Percentiles rank a stretch among this genome's conserved stretches.
Conservation (phyloP, 2,113 vertebrate genomes). For the Neodontobutis hainanensis region DNA sequence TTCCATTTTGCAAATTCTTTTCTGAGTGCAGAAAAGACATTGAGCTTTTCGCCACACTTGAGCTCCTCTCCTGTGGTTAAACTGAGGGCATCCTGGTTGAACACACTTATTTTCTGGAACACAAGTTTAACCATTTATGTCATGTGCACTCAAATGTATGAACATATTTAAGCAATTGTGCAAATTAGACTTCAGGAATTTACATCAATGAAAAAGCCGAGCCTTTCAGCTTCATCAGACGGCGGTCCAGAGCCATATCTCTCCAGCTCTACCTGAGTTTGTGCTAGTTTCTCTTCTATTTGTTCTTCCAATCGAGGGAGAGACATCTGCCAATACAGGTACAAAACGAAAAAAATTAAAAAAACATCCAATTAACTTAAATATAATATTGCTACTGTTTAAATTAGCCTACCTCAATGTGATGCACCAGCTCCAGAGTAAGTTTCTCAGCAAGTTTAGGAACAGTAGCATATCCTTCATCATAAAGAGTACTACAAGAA, state of each 20-base stretch:
- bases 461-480: slow-evolving; percentile 71
- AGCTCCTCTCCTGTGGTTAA: slow-evolving; percentile 80
- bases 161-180: background rate
- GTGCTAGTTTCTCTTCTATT: slow-evolving; percentile 71
- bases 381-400: background rate
- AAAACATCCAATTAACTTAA: too few species aligned
- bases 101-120: slow-evolving; percentile 81
- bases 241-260: slow-evolving; percentile 74
- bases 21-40: slow-evolving; percentile 80
- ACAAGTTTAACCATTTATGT: background rate
- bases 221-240: slow-evolving; percentile 54
- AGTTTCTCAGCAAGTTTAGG: slow-evolving; percentile 79
- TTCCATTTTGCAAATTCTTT: slow-evolving; percentile 78
- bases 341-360: too few species aligned
- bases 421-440: slow-evolving; percentile 77
- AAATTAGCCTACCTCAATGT: slow-evolving; percentile 70
- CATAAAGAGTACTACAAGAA: slow-evolving; percentile 63
- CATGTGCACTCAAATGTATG: too few species aligned
- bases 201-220: slow-evolving; percentile 74
- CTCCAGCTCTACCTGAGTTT: slow-evolving; percentile 70
- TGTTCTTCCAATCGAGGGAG: slow-evolving; percentile 75
- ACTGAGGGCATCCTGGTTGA: slow-evolving; percentile 75
- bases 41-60: slow-evolving; percentile 31
- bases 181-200: slow-evolving; percentile 19
- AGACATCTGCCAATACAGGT: slow-evolving; percentile 55